Conservation (phyloP, 2,113 vertebrate species). For the Brevimyrus niger region DNA sequence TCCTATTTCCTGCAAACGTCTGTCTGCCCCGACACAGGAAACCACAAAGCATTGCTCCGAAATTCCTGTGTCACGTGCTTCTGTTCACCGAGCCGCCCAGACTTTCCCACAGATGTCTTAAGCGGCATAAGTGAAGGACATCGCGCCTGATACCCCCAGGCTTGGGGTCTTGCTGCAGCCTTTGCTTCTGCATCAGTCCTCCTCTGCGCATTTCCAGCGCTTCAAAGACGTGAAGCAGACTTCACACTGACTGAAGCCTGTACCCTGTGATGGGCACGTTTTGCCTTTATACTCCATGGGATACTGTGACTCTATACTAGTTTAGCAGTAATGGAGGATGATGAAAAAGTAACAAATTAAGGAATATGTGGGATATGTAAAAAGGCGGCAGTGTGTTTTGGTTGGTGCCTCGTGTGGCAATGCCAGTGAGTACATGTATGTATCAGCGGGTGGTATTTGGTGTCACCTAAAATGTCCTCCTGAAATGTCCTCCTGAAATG, state of each 20-base stretch:
- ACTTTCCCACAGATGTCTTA: background rate
- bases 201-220: background rate
- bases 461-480: background rate
- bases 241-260: background rate
- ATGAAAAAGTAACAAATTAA: background rate
- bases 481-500: too few species aligned
- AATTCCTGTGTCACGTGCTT: background rate
- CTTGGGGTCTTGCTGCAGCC: background rate
- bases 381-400: background rate
- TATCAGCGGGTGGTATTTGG: background rate
- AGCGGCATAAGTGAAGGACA: background rate
- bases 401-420: background rate
- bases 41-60: background rate
- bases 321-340: background rate
- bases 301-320: background rate
- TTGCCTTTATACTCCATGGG: background rate
- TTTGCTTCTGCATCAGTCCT: background rate
- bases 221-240: background rate
- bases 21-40: background rate
- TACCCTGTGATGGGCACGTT: background rate
- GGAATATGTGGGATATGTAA: background rate
- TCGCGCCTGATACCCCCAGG: background rate
- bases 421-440: background rate
- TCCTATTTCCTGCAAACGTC: background rate
- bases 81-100: background rate